Percentiles rank a stretch among this genome's conserved stretches.
Conservation (phyloP, 2,888 invertebrate species). For the Globia sparganii region DNA sequence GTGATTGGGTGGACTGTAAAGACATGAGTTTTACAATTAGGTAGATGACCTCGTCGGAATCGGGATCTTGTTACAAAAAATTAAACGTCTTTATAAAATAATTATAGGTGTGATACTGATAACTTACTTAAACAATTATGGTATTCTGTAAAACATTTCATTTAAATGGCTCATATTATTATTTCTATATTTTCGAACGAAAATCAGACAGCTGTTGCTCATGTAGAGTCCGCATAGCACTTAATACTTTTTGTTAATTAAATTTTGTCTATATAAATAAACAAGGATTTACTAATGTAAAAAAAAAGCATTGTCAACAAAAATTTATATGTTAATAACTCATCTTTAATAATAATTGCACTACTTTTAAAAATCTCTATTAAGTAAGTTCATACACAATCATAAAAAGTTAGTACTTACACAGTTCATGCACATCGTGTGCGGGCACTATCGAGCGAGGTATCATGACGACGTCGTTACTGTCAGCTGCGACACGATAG, state of each 20-base stretch:
- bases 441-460: slow-evolving; percentile 83
- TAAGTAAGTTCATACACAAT: not conserved
- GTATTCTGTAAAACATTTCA: not conserved
- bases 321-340: not conserved
- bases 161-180: not conserved
- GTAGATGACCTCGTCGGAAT: slow-evolving; percentile 42
- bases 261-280: not conserved
- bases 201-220: not conserved
- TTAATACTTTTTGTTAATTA: not conserved
- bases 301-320: not conserved
- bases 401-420: slow-evolving; percentile 4
- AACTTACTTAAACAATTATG: slow-evolving; percentile 11
- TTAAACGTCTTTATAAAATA: slow-evolving; percentile 46
- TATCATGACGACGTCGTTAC: slow-evolving; percentile 86
- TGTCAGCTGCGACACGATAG: slow-evolving; percentile 82
- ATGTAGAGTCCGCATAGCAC: not conserved
- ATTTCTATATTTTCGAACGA: not conserved
- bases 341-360: not conserved
- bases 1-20: slow-evolving; percentile 51
- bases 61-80: slow-evolving; percentile 35
- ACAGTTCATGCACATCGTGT: slow-evolving; percentile 78
- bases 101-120: slow-evolving; percentile 10
- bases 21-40: slow-evolving; percentile 60
- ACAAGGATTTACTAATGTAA: not conserved
- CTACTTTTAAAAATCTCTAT: slow-evolving; percentile 19